Base-by-base conservation (phyloP, 2,888 invertebrate genomes). In the Melinopterus prodromus region DNA sequence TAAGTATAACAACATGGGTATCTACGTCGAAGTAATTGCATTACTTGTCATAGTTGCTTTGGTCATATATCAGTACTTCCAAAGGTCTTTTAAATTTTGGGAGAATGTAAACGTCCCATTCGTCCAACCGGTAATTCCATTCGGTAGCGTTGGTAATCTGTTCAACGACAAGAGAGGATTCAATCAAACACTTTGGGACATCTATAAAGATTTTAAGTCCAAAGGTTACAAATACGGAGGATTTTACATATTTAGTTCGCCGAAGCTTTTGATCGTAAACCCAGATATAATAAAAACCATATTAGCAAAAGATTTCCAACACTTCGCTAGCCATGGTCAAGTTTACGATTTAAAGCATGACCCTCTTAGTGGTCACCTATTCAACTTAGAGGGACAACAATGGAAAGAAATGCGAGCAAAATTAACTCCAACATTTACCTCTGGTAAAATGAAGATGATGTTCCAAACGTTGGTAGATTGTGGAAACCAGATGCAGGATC, bases 261-360 rank as follows among this genome's bases (percentile, higher is more conserved):
- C 84, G n/a, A 69, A 79, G 4, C 82, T 83, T 15, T 74, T 86
- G 9, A 82, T 83, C 7, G 78, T 85, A 1, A 85, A 86, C 82
- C 79, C 86, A 26, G 85, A 87, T 15, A 16, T 81, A 36, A 80
- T 83, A n/a, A 83, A 83, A 70, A 88, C 89, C 74, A 88, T 93
- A 16, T 84, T 93, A 83, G 90, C 91, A 71, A 91, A 90, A 81
- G 92, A 93, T 83, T 93, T 92, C 81, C 88, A 87, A 4, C 88
- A 91, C 84, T 93, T 93, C 80, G 91, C 91, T 85, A 92, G 93
- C 78, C 91, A 93, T 70, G 93, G 93, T 0, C 87, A 91, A 16
- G 92, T 91, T 83, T 89, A 87, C 36, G 92, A 93, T 78, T 92
- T 92, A 76, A 87, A 90, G 5, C 89, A 90, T 4, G 92, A 93